Evolutionary conservation across 2,888 invertebrate genomes (phyloP), one percentile per base, ranked within the genome.

Genomic region (Nemapogon koenigi): DNA sequence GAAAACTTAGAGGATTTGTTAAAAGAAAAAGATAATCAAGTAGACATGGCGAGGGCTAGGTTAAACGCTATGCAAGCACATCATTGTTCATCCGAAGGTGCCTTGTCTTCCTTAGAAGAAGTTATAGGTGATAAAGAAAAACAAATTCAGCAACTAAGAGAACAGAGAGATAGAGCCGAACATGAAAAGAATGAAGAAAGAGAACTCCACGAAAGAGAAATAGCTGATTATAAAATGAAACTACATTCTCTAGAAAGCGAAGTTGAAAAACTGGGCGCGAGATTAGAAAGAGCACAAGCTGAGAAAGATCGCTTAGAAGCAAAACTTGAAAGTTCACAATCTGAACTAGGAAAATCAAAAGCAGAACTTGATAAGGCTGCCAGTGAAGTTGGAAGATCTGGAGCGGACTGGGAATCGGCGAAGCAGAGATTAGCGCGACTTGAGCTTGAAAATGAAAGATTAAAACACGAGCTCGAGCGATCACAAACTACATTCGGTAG

Each of bases 11-110:
- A 99, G 81, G 97, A 97, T 59, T 82, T 96, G 38, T 82, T 99
- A 37, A 94, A 95, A 72, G 99, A 99, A 64, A 98, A 97, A 76
- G 98, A 99, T 63, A 94, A 94, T 70, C 97, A 97, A 81, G 91
- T 99, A 39, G 94, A 96, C 54, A 93, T 94, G 90, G 93, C 95
- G 1, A 81, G 95, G 48, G 94, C 94, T 19, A 83, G 95, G 49
- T 69, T 93, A 35, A 91, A 92, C 33, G 93, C 95, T 41, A 92
- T 96, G 88, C 95, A 95, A 80, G 94, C 94, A 11, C 95, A 96
- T 59, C 94, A 94, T 60, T 94, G 92, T 72, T 89, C 92, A 44
- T 93, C 92, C 7, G 96, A 96, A 81, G 95, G 94, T 37, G 94
- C 96, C 2, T 80, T 97, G 38, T 91, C 93, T 37, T 91, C 92